These are phyloP conservation scores for Acanthopagrus latus DNA, from an alignment of 2,797 vertebrate species.

Conservation along the genomic window DNA sequence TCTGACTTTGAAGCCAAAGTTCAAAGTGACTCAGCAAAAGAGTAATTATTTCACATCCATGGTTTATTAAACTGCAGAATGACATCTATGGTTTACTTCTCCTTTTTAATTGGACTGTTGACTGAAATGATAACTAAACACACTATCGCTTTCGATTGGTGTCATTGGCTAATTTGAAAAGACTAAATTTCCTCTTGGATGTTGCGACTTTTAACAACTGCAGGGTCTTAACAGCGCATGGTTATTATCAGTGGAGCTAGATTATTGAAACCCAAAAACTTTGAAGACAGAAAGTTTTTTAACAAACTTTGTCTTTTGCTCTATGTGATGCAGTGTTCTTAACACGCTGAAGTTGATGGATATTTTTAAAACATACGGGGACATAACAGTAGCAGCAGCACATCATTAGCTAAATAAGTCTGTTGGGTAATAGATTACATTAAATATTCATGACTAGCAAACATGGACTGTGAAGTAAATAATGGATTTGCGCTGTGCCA, in stretches of 20 bases:
- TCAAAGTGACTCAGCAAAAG: slow-evolving; percentile 57
- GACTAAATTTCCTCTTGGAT: background rate
- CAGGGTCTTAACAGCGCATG: background rate
- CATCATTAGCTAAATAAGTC: too few relatives aligned
- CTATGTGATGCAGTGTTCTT: background rate
- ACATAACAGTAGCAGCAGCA: too few relatives aligned
- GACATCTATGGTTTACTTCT: slow-evolving; percentile 25
- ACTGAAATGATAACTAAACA: slow-evolving; percentile 28
- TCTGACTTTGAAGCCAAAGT: slow-evolving; percentile 63
- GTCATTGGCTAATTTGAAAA: slow-evolving; percentile 11
- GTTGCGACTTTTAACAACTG: background rate
- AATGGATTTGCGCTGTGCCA: too few relatives aligned
- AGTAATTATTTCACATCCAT: slow-evolving; percentile 33
- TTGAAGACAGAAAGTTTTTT: background rate
- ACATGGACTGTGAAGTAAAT: too few relatives aligned
- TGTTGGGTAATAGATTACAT: too few relatives aligned
- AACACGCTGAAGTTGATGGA: background rate
- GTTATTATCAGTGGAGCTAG: background rate
- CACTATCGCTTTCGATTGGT: slow-evolving; percentile 1
- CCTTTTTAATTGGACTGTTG: slow-evolving; percentile 35
- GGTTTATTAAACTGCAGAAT: slow-evolving; percentile 47
- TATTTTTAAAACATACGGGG: too few relatives aligned
- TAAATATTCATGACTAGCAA: too few relatives aligned
- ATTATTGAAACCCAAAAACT: background rate
- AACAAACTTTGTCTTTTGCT: background rate